Percentiles rank a stretch among this genome's conserved stretches.
These are phyloP conservation scores for Papilio elwesi DNA, from an alignment of 2,888 invertebrate species.

Conservation along the genomic window DNA sequence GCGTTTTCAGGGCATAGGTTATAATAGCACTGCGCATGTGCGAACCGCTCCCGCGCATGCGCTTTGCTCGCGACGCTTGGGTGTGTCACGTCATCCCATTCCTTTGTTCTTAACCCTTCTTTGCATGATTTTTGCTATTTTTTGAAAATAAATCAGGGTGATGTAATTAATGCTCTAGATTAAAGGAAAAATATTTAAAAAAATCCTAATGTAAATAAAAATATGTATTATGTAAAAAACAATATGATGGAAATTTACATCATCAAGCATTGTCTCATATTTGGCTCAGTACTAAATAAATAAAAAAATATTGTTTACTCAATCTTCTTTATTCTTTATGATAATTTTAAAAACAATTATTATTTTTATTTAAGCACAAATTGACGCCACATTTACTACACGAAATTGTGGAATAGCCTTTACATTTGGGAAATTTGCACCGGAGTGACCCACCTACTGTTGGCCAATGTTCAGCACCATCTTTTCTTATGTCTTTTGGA, in stretches of 20 bases:
- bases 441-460: conserved; percentile 57
- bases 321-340: conserved; percentile 51
- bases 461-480: conserved; percentile 61
- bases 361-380: conserved; percentile 49
- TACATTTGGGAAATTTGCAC: conserved; percentile 59
- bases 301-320: conserved; percentile 22
- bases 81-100: no score
- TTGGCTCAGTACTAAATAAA: conserved; percentile 43
- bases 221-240: conserved; percentile 48
- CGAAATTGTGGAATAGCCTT: conserved; percentile 58
- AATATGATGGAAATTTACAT: conserved; percentile 51
- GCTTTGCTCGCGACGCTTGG: no score
- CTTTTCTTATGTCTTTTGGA: conserved; percentile 59
- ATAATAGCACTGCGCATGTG: no score
- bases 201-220: conserved; percentile 45
- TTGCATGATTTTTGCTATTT: conserved; percentile 34
- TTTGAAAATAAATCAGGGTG: conserved; percentile 37
- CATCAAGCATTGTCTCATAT: conserved; percentile 49
- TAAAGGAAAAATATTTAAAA: conserved; percentile 44
- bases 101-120: conserved; percentile 33
- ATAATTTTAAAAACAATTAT: conserved; percentile 56
- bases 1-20: no score
- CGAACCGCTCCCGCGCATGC: no score
- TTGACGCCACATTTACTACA: conserved; percentile 55
- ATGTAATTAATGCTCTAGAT: conserved; percentile 39